Base-by-base conservation (phyloP, 2,113 vertebrate genomes). In the Trogon surrucura region DNA sequence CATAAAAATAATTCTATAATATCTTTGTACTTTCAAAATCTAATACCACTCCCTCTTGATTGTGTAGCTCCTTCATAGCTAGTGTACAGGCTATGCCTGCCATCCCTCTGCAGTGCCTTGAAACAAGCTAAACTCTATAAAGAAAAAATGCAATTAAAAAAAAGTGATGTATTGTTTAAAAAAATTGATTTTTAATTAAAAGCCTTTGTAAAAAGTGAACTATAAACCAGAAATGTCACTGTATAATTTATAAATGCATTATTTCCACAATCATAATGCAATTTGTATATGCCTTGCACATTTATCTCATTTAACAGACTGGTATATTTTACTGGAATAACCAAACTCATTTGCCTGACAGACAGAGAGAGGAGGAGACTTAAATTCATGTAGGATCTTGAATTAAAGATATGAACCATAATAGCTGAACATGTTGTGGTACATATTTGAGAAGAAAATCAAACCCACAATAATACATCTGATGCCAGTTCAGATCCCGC, bases 21-120 rank as follows among this genome's bases (percentile, higher is more conserved):
- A 62, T 47, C 62, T n/a, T 88, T 60, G 61, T 74, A 38, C 75
- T 96, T 84, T 79, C 58, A 95, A 95, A 70, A 21, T 48, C 36
- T 87, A 23, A 88, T 84, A 26, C 56, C 48, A 87, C 82, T 91
- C 36, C 67, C 77, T 96, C 81, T 69, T 58, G n/a, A n/a, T 87
- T 93, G 26, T 78, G 83, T 87, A 60, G 69, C 36, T 93, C 82
- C 85, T 95, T 95, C 78, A 41, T 21, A 54, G 50, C 10, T 80
- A 23, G 92, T 53, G 38, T 34, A 10, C 48, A 66, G 86, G 72
- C 56, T 89, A 90, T 96, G 56, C 44, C 54, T 84, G 61, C 20
- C 41, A 22, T 73, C 51, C 61, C 70, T 27, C 58, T 64, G 58
- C 84, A 34, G 72, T 20, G 58, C 72, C 36, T 18, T 41, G 36